Conservation (phyloP, 1,140 invertebrate genomes). For the Aethina tumida region DNA sequence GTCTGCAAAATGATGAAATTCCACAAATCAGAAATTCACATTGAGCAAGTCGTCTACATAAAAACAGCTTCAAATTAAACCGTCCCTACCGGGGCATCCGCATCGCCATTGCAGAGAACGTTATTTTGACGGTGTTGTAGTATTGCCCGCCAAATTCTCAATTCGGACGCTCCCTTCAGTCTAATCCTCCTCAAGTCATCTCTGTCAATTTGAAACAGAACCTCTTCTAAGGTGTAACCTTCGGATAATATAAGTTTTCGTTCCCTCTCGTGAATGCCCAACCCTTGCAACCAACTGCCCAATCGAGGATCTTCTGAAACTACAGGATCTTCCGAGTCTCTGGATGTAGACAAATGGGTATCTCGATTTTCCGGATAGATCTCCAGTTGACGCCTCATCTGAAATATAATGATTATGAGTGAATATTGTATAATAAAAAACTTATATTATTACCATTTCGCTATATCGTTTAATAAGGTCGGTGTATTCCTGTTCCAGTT, state of each 20-base stretch:
- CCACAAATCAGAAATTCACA: too few relatives aligned
- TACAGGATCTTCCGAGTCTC: constrained; percentile 30
- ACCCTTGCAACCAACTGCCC: constrained; percentile 46
- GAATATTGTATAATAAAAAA: not conserved
- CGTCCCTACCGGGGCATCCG: too few relatives aligned
- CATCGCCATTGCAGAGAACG: too few relatives aligned
- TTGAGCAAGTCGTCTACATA: too few relatives aligned
- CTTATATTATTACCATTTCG: constrained; percentile 41
- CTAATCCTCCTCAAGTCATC: constrained; percentile 66
- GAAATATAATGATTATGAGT: constrained; percentile 7
- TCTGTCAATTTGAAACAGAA: constrained; percentile 60
- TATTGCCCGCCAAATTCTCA: constrained; percentile 44
- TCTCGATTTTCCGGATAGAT: constrained; percentile 19
- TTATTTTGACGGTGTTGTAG: constrained; percentile 41
- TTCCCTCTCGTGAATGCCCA: constrained; percentile 46
- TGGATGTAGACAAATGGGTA: constrained; percentile 19
- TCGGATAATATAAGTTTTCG: constrained; percentile 57
- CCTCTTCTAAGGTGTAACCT: constrained; percentile 68
- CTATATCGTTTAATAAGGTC: constrained; percentile 65
- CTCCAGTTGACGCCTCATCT: constrained; percentile 23
- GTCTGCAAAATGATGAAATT: too few relatives aligned
- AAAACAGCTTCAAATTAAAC: too few relatives aligned
- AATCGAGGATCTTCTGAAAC: constrained; percentile 39
- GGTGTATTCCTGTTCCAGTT: constrained; percentile 45
- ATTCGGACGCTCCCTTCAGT: constrained; percentile 50